Evolutionary conservation across 2,797 vertebrate species (phyloP).

Genomic region (Microctenopoma lineatum): DNA sequence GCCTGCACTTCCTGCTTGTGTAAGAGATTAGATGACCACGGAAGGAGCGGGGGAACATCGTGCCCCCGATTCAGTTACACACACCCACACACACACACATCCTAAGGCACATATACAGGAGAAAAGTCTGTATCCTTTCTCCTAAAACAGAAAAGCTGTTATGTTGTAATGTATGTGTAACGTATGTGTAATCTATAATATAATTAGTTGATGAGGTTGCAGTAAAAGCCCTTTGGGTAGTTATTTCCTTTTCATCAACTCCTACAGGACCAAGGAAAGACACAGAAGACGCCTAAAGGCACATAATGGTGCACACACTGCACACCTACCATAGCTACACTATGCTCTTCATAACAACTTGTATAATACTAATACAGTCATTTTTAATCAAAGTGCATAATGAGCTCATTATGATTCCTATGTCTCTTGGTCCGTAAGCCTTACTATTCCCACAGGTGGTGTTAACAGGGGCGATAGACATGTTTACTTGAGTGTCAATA

Average conservation of each 20-base stretch:
- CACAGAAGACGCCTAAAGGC: slow-evolving; percentile 7
- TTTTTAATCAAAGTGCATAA: slow-evolving; percentile 10
- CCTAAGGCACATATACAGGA: neutral
- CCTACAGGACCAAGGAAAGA: slow-evolving; percentile 2
- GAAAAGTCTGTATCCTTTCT: neutral
- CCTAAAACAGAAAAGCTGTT: slow-evolving; percentile 4
- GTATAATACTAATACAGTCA: neutral
- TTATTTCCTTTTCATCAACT: slow-evolving; percentile 1
- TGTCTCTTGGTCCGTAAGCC: neutral
- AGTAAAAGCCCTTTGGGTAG: slow-evolving; percentile 8
- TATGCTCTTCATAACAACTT: slow-evolving; percentile 3
- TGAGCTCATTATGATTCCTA: slow-evolving; percentile 7
- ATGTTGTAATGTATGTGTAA: no score
- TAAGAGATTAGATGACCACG: slow-evolving; percentile 58
- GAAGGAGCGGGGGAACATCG: slow-evolving; percentile 39
- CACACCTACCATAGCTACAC: neutral
- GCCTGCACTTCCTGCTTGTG: slow-evolving; percentile 54
- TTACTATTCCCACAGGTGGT: neutral
- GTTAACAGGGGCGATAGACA: neutral
- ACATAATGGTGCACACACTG: slow-evolving; percentile 1
- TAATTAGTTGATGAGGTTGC: slow-evolving; percentile 22
- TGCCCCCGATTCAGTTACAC: slow-evolving; percentile 48
- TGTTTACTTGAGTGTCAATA: slow-evolving; percentile 28
- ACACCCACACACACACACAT: neutral
- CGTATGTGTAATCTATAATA: neutral